Evolutionary conservation across 2,888 invertebrate genomes (phyloP).

Genomic region (Carterocephalus palaemon): DNA sequence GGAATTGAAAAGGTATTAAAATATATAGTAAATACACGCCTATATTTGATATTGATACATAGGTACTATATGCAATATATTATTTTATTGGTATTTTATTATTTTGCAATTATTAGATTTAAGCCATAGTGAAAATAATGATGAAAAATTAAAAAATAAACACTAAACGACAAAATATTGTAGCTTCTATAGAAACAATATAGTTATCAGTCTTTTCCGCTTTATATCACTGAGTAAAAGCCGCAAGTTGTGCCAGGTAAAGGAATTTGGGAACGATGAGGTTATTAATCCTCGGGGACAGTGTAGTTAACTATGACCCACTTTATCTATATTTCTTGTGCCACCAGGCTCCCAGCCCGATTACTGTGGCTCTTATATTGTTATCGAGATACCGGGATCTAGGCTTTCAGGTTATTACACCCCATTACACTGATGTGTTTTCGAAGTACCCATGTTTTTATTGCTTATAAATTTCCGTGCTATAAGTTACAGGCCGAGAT

Average conservation of each 20-base stretch:
- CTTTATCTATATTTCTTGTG: conserved; percentile 48
- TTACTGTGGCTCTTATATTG: conserved; percentile 21
- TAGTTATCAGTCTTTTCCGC: too few species aligned
- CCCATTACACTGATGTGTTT: conserved; percentile 15
- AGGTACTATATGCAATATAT: too few species aligned
- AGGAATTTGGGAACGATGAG: conserved; percentile 45
- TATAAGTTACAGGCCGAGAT: neutral
- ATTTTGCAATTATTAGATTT: too few species aligned
- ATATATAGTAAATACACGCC: too few species aligned
- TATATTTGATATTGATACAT: too few species aligned
- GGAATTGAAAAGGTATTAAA: too few species aligned
- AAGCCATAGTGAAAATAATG: too few species aligned
- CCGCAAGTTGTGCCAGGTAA: conserved; percentile 4
- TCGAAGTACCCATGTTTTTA: conserved; percentile 8
- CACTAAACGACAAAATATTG: too few species aligned
- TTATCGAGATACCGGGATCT: conserved; percentile 16
- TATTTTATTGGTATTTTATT: too few species aligned
- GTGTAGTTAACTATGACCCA: conserved; percentile 63
- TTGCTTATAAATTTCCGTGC: conserved; percentile 7
- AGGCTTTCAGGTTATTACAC: conserved; percentile 21
- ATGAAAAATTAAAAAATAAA: too few species aligned
- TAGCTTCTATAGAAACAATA: too few species aligned
- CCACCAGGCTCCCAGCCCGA: conserved; percentile 26
- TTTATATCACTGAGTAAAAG: conserved; percentile 4
- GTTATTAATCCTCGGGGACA: conserved; percentile 60